Percentiles rank a stretch among this genome's conserved stretches.
Conservation (phyloP, 2,113 vertebrate genomes). For the Notechis scutatus region DNA sequence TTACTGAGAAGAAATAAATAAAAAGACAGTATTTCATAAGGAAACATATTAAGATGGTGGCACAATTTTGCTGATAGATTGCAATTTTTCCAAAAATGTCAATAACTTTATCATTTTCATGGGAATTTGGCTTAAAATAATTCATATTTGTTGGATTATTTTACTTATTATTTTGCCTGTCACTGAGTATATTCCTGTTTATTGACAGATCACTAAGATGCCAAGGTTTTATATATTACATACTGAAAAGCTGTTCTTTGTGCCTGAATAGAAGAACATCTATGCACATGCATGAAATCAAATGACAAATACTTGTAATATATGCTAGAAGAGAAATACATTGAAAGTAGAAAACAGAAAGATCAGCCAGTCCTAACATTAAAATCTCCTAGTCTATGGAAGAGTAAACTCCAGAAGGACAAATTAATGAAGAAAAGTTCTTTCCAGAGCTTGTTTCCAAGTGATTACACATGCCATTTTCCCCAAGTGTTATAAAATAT, state of each 20-base stretch:
- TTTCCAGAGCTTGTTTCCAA: neutral
- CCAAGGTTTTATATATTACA: neutral
- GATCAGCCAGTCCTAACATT: neutral
- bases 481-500: neutral
- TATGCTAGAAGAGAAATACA: neutral
- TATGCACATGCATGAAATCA: neutral
- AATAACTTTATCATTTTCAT: neutral
- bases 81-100: neutral
- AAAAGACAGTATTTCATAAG: neutral
- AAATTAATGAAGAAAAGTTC: neutral
- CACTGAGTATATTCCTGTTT: neutral
- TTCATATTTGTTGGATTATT: neutral
- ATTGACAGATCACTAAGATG: neutral
- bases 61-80: neutral
- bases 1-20: neutral
- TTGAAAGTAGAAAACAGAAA: neutral
- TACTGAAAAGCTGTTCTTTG: neutral
- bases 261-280: neutral
- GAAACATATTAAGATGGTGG: neutral
- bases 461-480: neutral
- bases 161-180: neutral
- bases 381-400: neutral
- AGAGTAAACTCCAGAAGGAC: neutral
- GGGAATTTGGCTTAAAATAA: neutral
- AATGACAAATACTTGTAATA: neutral